phyloP scores from a whole-genome alignment of 2,888 invertebrate genomes.

The Parnassius orleans region DNA sequence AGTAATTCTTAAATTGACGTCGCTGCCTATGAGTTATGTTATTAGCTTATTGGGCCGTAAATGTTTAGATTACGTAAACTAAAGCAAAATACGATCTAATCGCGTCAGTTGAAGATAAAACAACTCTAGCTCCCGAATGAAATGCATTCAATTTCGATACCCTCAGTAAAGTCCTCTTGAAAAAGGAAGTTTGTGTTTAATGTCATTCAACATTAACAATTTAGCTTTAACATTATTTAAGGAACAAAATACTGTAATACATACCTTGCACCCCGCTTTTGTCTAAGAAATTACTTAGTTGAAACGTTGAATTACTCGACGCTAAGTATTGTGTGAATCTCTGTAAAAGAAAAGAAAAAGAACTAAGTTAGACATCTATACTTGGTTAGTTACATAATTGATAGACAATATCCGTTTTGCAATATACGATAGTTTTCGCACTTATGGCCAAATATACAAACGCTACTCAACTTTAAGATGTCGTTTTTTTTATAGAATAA shows the following conservation, averaged over 20 bases:
- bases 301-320: conserved; percentile 99
- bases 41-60: too few species aligned
- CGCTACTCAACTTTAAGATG: too few species aligned
- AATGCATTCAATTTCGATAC: conserved; percentile 4
- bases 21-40: too few species aligned
- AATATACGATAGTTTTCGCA: too few species aligned
- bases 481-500: too few species aligned
- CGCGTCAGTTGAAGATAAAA: conserved; percentile 1
- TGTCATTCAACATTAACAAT: background rate
- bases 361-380: too few species aligned
- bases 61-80: background rate
- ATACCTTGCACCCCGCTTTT: conserved; percentile 98
- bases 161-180: conserved; percentile 9
- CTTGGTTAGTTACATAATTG: too few species aligned
- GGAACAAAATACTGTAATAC: conserved; percentile 39
- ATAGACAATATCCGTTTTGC: too few species aligned
- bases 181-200: too few species aligned
- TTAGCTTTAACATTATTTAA: conserved; percentile 1
- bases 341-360: conserved; percentile 82
- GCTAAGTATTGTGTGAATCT: conserved; percentile 99
- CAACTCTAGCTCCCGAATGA: background rate
- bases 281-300: conserved; percentile 98
- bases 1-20: too few species aligned
- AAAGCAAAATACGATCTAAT: background rate
- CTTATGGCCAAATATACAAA: too few species aligned